These are phyloP conservation scores for Otis tarda DNA, from an alignment of 2,113 vertebrate species.

Conservation along the genomic window DNA sequence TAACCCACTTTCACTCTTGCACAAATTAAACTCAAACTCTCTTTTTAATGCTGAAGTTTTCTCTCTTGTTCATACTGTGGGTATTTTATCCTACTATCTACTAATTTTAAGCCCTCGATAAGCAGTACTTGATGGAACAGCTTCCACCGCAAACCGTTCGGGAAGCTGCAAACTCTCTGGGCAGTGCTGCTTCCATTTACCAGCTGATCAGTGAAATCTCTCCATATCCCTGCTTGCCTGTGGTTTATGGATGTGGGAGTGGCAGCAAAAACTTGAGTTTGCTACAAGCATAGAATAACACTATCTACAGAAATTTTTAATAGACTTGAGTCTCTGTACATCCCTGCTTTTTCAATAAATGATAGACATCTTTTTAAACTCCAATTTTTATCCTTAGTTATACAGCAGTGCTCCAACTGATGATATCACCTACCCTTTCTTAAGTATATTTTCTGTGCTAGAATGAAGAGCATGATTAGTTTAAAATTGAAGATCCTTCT, in stretches of 20 bases:
- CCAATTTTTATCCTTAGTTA: constrained; percentile 27
- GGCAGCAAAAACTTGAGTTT: neutral
- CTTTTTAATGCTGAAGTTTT: neutral
- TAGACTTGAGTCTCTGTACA: neutral
- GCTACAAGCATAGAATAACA: neutral
- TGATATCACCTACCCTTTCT: constrained; percentile 26
- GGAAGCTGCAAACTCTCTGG: neutral
- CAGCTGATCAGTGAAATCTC: neutral
- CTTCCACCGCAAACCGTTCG: neutral
- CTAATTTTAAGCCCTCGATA: neutral
- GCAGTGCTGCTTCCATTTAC: neutral
- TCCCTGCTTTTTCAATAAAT: constrained; percentile 40
- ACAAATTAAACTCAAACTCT: neutral
- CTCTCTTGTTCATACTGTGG: neutral
- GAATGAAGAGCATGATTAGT: constrained; percentile 30
- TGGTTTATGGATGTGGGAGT: constrained; percentile 1
- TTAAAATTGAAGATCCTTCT: constrained; percentile 39
- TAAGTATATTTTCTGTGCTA: constrained; percentile 18
- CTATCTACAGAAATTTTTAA: constrained; percentile 39
- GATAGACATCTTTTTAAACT: constrained; percentile 52
- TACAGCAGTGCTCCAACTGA: neutral
- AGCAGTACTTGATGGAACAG: neutral
- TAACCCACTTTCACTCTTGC: neutral
- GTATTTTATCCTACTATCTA: neutral
- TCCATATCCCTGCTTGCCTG: neutral